These are phyloP conservation scores for Dromaius novaehollandiae DNA, from an alignment of 2,113 vertebrate genomes.

Conservation along the genomic window DNA sequence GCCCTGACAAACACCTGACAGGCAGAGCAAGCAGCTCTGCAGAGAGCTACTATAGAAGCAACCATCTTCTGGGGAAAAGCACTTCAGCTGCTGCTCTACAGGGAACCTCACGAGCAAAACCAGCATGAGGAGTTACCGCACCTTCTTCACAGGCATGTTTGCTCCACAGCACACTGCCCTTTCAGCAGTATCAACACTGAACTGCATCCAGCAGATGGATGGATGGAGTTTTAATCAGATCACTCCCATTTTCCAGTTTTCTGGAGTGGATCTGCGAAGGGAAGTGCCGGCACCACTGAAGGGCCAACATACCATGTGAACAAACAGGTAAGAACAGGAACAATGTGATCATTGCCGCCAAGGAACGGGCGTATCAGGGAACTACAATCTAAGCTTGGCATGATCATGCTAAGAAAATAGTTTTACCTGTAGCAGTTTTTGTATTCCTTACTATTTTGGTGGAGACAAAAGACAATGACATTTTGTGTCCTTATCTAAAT, in stretches of 20 bases:
- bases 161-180: neutral
- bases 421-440: no score
- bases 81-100: neutral
- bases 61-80: no score
- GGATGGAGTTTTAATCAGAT: neutral
- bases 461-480: neutral
- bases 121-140: accelerated
- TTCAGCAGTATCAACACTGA: accelerated
- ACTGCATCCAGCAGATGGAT: accelerated
- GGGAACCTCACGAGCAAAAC: neutral
- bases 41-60: no score
- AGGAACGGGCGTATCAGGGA: accelerated
- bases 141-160: neutral
- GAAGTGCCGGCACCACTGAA: accelerated
- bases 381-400: neutral
- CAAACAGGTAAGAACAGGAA: no score
- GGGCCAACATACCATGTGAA: neutral
- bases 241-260: neutral
- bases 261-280: neutral
- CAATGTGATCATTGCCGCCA: neutral
- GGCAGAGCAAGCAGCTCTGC: no score
- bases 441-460: no score
- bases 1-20: neutral
- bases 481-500: neutral
- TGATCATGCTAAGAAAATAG: accelerated